phyloP scores from a whole-genome alignment of 1,140 invertebrate species.

The Pseudomyrmex pallidus region DNA sequence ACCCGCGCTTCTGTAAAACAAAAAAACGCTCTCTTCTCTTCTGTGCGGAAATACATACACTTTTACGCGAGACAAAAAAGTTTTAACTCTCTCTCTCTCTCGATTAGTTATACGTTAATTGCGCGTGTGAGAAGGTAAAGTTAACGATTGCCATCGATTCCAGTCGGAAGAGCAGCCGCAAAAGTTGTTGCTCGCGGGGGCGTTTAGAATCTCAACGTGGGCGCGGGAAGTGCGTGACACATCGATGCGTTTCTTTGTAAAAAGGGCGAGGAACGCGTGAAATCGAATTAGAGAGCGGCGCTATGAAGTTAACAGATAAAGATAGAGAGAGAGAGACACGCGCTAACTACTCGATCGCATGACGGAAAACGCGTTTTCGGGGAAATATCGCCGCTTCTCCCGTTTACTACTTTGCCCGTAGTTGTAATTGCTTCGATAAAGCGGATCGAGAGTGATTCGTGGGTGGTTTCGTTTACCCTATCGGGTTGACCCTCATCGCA shows the following conservation, averaged over 20 bases:
- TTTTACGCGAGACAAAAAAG: neutral
- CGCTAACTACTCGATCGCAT: neutral
- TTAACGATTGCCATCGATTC: neutral
- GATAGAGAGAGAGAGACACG: conserved; percentile 9
- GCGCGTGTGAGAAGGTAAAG: conserved; percentile 3
- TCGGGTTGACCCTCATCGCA: conserved; percentile 43
- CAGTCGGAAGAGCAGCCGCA: too few species aligned
- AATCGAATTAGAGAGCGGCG: conserved; percentile 20
- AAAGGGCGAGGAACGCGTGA: conserved; percentile 13
- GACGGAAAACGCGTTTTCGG: neutral
- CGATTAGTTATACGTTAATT: neutral
- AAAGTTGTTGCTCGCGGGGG: too few species aligned
- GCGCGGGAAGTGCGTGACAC: conserved; percentile 32
- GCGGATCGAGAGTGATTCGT: conserved; percentile 4
- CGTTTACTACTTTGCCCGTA: neutral
- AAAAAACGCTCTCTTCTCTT: neutral
- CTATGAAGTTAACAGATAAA: conserved; percentile 3
- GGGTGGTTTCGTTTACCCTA: conserved; percentile 46
- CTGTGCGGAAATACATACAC: neutral
- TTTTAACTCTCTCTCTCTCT: too few species aligned
- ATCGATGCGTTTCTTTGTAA: neutral
- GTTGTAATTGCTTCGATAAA: conserved; percentile 11
- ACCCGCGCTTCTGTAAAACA: neutral
- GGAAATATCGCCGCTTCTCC: neutral
- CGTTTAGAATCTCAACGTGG: neutral